phyloP scores from a whole-genome alignment of 35 echinoderm and acorn worm genomes.

The Lytechinus variegatus region DNA sequence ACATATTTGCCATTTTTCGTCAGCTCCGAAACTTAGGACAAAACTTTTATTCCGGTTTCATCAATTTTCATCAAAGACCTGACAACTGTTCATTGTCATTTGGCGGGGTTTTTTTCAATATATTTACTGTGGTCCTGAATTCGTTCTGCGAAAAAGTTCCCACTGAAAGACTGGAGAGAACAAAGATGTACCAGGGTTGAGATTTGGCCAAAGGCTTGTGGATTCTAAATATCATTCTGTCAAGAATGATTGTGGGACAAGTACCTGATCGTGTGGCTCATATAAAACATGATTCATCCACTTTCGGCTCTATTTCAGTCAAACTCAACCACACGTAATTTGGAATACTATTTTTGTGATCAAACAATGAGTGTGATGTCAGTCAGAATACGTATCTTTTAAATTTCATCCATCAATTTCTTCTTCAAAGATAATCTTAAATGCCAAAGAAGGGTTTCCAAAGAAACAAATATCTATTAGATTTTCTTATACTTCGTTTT shows the following conservation, averaged over 20 bases:
- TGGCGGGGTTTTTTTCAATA: no score
- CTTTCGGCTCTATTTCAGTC: not conserved
- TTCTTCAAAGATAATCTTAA: not conserved
- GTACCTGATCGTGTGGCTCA: not conserved
- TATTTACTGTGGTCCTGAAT: no score
- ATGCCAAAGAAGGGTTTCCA: not conserved
- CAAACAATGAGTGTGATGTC: not conserved
- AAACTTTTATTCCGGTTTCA: no score
- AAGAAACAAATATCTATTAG: not conserved
- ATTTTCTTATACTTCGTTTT: not conserved
- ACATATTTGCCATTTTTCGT: no score
- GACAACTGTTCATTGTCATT: no score
- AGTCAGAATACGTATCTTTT: not conserved
- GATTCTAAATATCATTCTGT: conserved; percentile 5
- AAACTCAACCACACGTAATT: not conserved
- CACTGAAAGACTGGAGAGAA: not conserved
- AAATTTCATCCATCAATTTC: not conserved
- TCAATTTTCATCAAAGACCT: no score
- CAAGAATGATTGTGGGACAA: not conserved
- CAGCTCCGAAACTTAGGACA: no score
- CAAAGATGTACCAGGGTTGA: not conserved
- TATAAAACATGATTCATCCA: not conserved
- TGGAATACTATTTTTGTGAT: not conserved
- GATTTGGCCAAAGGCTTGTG: not conserved
- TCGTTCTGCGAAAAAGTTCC: no score